phyloP scores from a whole-genome alignment of 2,888 invertebrate genomes.

The Plagodis pulveraria region DNA sequence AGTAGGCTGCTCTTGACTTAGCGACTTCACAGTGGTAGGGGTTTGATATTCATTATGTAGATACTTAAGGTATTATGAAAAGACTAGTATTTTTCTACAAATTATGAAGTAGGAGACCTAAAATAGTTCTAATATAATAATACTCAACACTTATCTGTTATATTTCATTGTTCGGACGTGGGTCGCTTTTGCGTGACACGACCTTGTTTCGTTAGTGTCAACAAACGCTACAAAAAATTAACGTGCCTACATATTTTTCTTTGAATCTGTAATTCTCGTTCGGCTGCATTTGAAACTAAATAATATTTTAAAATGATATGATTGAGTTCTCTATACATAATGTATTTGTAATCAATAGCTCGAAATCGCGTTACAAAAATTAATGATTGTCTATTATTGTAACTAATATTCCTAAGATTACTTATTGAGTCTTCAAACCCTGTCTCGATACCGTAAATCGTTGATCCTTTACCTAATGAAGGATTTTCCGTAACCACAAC shows the following conservation, averaged over 20 bases:
- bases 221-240: conserved; percentile 37
- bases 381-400: too few relatives aligned
- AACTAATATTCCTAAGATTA: neutral
- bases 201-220: conserved; percentile 46
- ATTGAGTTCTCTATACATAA: too few relatives aligned
- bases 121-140: conserved; percentile 30
- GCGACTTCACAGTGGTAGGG: too few relatives aligned
- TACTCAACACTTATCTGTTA: conserved; percentile 20
- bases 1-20: too few relatives aligned
- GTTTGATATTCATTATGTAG: too few relatives aligned
- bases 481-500: conserved; percentile 21
- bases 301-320: too few relatives aligned
- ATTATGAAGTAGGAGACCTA: neutral
- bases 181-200: conserved; percentile 40
- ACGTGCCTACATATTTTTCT: too few relatives aligned
- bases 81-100: conserved; percentile 1
- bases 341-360: too few relatives aligned
- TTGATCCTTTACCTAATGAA: conserved; percentile 26
- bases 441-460: conserved; percentile 31
- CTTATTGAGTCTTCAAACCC: conserved; percentile 15
- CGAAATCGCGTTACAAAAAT: too few relatives aligned
- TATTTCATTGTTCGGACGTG: conserved; percentile 35
- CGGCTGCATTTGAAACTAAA: too few relatives aligned
- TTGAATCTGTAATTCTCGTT: too few relatives aligned
- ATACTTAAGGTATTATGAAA: neutral